These are phyloP conservation scores for Gymnosoma rotundatum DNA, from an alignment of 2,888 invertebrate genomes.

Conservation along the genomic window DNA sequence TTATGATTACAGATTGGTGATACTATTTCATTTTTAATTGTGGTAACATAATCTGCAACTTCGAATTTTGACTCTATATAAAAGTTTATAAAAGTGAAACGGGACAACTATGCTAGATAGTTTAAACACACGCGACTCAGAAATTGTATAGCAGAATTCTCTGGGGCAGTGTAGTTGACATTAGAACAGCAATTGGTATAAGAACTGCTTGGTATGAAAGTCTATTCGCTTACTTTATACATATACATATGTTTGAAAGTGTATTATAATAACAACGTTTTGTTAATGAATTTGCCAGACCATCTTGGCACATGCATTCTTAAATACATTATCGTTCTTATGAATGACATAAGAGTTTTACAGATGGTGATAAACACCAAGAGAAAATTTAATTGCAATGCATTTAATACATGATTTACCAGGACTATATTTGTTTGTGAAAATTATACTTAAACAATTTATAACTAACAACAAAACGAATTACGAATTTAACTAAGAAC, in stretches of 20 bases:
- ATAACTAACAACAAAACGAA: background rate
- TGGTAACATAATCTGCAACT: too few relatives aligned
- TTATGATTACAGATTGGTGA: too few relatives aligned
- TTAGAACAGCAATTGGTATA: too few relatives aligned
- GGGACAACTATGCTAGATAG: too few relatives aligned
- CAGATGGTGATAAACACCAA: slow-evolving; percentile 21
- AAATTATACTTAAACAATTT: background rate
- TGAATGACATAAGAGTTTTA: slow-evolving; percentile 42
- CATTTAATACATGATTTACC: slow-evolving; percentile 41
- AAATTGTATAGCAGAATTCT: too few relatives aligned
- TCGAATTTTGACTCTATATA: too few relatives aligned
- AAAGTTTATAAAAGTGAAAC: too few relatives aligned
- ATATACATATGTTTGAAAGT: background rate
- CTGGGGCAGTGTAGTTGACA: too few relatives aligned
- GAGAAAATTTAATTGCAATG: slow-evolving; percentile 46
- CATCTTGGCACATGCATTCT: background rate
- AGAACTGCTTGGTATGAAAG: slow-evolving; percentile 9
- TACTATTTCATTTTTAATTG: too few relatives aligned
- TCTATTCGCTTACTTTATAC: background rate
- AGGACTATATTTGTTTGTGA: background rate
- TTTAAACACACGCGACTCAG: too few relatives aligned
- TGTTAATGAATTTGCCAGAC: slow-evolving; percentile 51
- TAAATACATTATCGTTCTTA: slow-evolving; percentile 16
- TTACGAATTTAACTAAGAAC: background rate
- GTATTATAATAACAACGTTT: slow-evolving; percentile 4